Evolutionary conservation across 2,113 vertebrate genomes (phyloP).

Genomic region (Perca fluviatilis): DNA sequence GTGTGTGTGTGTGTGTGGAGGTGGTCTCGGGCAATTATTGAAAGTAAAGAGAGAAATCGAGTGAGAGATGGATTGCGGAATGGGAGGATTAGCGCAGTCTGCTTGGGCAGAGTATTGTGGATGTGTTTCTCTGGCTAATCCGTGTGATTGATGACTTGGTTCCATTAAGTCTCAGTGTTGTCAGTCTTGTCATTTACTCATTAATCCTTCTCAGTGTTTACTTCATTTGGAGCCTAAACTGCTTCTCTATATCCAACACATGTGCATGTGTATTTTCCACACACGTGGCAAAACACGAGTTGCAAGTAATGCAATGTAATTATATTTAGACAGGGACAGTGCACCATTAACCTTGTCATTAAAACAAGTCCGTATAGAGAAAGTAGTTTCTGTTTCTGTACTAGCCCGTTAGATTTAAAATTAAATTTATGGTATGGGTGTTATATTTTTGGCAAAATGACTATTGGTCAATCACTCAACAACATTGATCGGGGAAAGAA

Average conservation of each 20-base stretch:
- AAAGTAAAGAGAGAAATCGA: conserved; percentile 14
- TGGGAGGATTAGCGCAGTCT: conserved; percentile 53
- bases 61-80: conserved; percentile 38
- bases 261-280: conserved; percentile 3
- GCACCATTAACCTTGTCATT: no score
- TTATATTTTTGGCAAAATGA: background rate
- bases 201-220: conserved; percentile 74
- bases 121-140: conserved; percentile 70
- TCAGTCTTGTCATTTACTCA: conserved; percentile 67
- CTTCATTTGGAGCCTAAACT: conserved; percentile 44
- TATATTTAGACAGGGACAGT: no score
- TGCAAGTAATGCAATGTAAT: background rate
- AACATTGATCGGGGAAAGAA: background rate
- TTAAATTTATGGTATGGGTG: background rate
- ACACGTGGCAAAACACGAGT: conserved; percentile 1
- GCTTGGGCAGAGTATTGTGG: conserved; percentile 44
- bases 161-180: conserved; percentile 70
- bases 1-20: background rate
- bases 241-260: conserved; percentile 28
- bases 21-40: conserved; percentile 32
- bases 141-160: conserved; percentile 72
- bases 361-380: background rate
- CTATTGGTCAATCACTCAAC: background rate
- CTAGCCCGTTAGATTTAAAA: background rate
- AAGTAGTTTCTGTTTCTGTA: background rate